phyloP scores from a whole-genome alignment of 2,113 vertebrate species.

The Abramis brama region DNA sequence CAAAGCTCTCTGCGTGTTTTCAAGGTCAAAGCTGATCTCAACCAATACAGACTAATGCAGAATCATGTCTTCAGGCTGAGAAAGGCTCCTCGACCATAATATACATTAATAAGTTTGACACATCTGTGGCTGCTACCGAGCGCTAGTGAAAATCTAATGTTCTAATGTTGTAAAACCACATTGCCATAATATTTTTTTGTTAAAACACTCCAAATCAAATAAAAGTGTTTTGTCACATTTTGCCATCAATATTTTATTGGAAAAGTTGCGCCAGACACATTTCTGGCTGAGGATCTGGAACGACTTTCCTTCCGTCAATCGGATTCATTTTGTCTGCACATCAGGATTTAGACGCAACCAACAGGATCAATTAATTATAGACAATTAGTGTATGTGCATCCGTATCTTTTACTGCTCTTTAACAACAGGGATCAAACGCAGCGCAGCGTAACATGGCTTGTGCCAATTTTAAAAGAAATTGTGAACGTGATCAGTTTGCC shows the following conservation, averaged over 20 bases:
- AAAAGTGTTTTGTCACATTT: neutral
- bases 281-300: neutral
- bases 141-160: neutral
- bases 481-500: neutral
- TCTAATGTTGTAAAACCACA: neutral
- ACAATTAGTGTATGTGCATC: neutral
- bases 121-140: neutral
- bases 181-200: neutral
- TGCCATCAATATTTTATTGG: neutral
- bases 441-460: neutral
- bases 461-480: neutral
- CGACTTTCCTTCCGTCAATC: neutral
- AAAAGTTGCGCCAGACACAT: neutral
- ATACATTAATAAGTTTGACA: neutral
- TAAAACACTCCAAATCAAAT: neutral
- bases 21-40: neutral
- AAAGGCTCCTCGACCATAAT: neutral
- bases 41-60: constrained; percentile 7
- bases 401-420: neutral
- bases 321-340: neutral
- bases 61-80: neutral
- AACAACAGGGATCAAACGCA: neutral
- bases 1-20: neutral
- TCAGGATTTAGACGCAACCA: neutral
- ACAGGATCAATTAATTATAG: neutral